These are phyloP conservation scores for Promerops cafer DNA, from an alignment of 2,113 vertebrate genomes.

Conservation along the genomic window DNA sequence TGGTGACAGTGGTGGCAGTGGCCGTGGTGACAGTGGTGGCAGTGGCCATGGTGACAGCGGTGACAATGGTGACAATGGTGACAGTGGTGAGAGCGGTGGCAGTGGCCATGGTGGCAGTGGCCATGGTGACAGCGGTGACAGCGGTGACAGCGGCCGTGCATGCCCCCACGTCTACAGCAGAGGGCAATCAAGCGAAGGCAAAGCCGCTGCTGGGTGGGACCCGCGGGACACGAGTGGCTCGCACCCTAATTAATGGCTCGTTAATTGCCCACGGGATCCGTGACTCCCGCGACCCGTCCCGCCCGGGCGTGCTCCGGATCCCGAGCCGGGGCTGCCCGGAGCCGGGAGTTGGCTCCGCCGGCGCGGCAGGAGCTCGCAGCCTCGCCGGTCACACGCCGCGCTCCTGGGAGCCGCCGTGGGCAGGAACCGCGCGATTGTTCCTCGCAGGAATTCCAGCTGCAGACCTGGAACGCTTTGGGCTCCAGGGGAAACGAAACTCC, in stretches of 20 bases:
- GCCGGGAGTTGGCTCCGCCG: too few relatives aligned
- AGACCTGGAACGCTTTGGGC: background rate
- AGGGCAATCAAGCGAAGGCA: slow-evolving; percentile 48
- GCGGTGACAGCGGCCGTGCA: background rate
- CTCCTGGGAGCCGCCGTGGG: background rate
- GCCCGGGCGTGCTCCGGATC: too few relatives aligned
- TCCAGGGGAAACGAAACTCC: background rate
- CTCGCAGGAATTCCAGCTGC: background rate
- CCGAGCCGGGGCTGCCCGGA: too few relatives aligned
- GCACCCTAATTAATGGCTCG: rapidly evolving
- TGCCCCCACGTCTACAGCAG: background rate
- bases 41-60: rapidly evolving
- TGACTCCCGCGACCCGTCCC: too few relatives aligned
- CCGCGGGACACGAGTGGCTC: background rate
- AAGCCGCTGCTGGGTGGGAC: background rate
- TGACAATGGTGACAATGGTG: rapidly evolving
- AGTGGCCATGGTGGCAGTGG: background rate
- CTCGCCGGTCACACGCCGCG: background rate
- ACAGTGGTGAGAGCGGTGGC: background rate
- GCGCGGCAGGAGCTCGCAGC: too few relatives aligned
- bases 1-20: background rate
- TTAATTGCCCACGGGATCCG: too few relatives aligned
- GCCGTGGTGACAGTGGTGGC: rapidly evolving
- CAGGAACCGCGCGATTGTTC: background rate
- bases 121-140: background rate